Evolutionary conservation across 2,888 invertebrate genomes (phyloP), one percentile per base, ranked within the genome.

Genomic region (Tenthredo amoena): DNA sequence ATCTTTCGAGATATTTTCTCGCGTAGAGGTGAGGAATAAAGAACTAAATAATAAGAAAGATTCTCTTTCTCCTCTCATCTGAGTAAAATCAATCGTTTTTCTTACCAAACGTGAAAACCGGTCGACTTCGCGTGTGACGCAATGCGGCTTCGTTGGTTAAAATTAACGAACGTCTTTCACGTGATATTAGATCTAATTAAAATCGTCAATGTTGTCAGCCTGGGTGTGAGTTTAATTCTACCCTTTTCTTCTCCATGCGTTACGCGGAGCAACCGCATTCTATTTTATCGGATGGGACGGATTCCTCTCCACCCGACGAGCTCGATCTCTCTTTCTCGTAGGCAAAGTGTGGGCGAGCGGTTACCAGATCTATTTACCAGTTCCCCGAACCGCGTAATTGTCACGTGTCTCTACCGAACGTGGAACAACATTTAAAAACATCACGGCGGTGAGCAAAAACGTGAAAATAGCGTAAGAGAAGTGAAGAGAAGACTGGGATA

Each of bases 161-260:
- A 40, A 26, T 43, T 74, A 74, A 74, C 21, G 40, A 43, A 74
- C 26, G 74, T 74, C 74, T 74, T 74, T n/a, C 72, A 72, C 72
- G 18, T 9, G 21, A 10, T 43, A 74, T 74, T 74, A 43, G 74
- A 43, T 74, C 43, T 43, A n/a, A 74, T 74, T 74, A 74, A 74
- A 43, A 74, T 40, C 43, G 72, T 72, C 72, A 6, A 72, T 72
- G 1, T 72, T 43, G 1, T 72, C 43, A 21, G 43, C 18, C 72
- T 40, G 40, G 43, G 72, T 43, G 6, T n/a, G 72, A 43, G 43
- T 6, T 40, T n/a, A 72, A 72, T 72, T 72, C 18, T 43, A 43
- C 68, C 68, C 34, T 34, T 34, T 34, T 34, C 31, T 34, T 34
- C 68, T 68, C 68, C 68, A 12, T 26, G 26, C 26, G 62, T 62